These are phyloP conservation scores for Gallinago stenura DNA, from an alignment of 2,797 vertebrate species.

Conservation along the genomic window DNA sequence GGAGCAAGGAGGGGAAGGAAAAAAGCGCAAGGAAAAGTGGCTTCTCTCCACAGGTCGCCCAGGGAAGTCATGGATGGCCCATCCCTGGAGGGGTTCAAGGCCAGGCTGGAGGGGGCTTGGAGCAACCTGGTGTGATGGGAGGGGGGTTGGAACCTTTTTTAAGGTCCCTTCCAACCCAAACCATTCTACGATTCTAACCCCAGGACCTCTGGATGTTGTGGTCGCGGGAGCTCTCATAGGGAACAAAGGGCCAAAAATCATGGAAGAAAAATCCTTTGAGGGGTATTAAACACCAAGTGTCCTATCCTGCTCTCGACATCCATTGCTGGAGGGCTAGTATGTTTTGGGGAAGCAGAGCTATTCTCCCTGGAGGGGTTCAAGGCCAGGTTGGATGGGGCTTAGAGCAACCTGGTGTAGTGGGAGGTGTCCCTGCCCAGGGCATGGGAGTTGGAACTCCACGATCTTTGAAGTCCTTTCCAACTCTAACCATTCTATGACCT, in stretches of 20 bases:
- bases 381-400: background rate
- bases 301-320: too few relatives aligned
- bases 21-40: accelerated
- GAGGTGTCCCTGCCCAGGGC: background rate
- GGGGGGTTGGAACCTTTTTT: too few relatives aligned
- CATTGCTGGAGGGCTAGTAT: accelerated
- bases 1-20: background rate
- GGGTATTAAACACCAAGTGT: background rate
- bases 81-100: background rate
- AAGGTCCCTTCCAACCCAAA: too few relatives aligned
- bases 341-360: accelerated
- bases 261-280: accelerated
- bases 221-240: accelerated
- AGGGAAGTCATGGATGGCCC: too few relatives aligned
- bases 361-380: background rate
- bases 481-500: background rate
- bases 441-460: accelerated
- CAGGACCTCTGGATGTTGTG: accelerated
- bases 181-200: background rate
- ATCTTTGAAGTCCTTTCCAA: background rate
- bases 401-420: background rate
- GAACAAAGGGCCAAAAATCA: background rate
- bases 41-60: too few relatives aligned
- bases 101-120: background rate
- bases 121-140: background rate